phyloP scores from a whole-genome alignment of 2,797 vertebrate species.

The Sebastes taczanowskii region DNA sequence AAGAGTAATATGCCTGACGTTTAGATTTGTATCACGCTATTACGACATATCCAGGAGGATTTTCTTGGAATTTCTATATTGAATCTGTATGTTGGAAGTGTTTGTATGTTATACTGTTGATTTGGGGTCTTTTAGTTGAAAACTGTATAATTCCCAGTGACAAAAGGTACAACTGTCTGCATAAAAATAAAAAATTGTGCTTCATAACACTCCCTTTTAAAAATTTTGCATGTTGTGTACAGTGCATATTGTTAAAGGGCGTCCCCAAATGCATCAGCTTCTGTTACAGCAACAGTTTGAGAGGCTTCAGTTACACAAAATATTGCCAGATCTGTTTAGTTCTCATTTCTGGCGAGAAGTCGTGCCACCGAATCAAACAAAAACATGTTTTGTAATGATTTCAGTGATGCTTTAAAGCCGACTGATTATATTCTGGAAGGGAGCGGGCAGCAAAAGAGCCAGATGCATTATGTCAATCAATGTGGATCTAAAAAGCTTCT shows the following conservation, averaged over 20 bases:
- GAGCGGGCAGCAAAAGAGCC: background rate
- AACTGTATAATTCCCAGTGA: background rate
- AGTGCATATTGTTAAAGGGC: background rate
- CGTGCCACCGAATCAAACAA: background rate
- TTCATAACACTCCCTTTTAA: background rate
- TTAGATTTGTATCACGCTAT: slow-evolving; percentile 1
- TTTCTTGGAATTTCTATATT: background rate
- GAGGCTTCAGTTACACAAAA: background rate
- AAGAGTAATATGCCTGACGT: background rate
- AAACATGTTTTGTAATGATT: slow-evolving; percentile 29
- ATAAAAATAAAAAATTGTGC: background rate
- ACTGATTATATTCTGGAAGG: slow-evolving; percentile 2
- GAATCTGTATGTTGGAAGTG: background rate
- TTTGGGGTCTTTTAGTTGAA: background rate
- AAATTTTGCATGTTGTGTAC: background rate
- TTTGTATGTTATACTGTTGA: background rate
- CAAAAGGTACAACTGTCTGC: background rate
- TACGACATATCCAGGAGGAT: background rate
- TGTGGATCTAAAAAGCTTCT: slow-evolving; percentile 31
- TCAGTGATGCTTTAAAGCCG: slow-evolving; percentile 5
- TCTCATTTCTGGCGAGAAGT: background rate
- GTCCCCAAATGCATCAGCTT: background rate
- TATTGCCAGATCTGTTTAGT: background rate
- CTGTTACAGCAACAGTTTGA: background rate
- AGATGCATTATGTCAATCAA: slow-evolving; percentile 34